Evolutionary conservation across 2,888 invertebrate genomes (phyloP).

Genomic region (Rhagophthalmus giganteus): DNA sequence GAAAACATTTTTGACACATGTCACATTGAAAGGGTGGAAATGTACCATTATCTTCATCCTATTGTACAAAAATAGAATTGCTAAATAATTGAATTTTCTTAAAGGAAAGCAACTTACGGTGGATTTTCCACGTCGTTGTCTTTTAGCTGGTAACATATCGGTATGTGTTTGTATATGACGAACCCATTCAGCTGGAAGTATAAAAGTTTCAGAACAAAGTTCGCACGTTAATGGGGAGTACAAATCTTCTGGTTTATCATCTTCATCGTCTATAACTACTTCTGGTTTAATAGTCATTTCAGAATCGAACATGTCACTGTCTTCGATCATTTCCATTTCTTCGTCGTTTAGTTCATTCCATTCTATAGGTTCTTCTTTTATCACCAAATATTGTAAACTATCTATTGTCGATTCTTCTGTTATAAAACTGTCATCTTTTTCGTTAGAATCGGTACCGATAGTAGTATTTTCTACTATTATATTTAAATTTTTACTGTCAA

Average conservation of each 20-base stretch:
- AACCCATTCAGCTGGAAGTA: constrained; percentile 80
- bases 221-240: constrained; percentile 82
- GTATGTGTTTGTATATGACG: constrained; percentile 81
- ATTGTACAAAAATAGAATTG: constrained; percentile 31
- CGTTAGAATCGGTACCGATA: not conserved
- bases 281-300: constrained; percentile 74
- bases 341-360: constrained; percentile 70
- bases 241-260: constrained; percentile 59
- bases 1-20: constrained; percentile 73
- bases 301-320: constrained; percentile 66
- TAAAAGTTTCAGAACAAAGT: constrained; percentile 81
- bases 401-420: constrained; percentile 26
- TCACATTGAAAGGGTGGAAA: constrained; percentile 76
- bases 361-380: constrained; percentile 68
- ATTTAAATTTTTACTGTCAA: not conserved
- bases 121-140: constrained; percentile 60
- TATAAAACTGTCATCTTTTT: constrained; percentile 3
- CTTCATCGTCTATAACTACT: constrained; percentile 44
- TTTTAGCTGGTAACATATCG: constrained; percentile 61
- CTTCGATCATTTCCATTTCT: constrained; percentile 61
- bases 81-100: not conserved
- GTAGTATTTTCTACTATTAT: not conserved
- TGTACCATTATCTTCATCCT: constrained; percentile 71
- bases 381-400: constrained; percentile 50
- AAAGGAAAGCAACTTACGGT: constrained; percentile 12